These are phyloP conservation scores for Drosophila borborema DNA, from an alignment of 2,888 invertebrate species.

Conservation along the genomic window DNA sequence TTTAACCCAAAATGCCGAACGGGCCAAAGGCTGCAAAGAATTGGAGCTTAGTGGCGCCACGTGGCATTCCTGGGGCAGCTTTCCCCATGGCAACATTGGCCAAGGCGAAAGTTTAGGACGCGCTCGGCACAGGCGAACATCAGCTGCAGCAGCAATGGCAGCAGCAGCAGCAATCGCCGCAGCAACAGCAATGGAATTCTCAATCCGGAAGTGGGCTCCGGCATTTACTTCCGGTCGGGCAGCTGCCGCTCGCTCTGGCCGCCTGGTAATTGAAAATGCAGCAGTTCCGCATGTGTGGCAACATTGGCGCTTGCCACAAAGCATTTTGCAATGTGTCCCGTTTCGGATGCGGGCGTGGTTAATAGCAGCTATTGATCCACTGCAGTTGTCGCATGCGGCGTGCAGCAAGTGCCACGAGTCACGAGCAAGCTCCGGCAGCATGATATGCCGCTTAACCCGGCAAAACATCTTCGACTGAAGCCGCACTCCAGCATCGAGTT, in stretches of 20 bases:
- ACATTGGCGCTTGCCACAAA: constrained; percentile 19
- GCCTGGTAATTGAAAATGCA: constrained; percentile 82
- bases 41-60: constrained; percentile 27
- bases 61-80: constrained; percentile 41
- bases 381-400: constrained; percentile 68
- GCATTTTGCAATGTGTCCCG: background rate
- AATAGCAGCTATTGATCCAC: constrained; percentile 73
- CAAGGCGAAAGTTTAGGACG: constrained; percentile 73
- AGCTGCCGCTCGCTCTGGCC: constrained; percentile 62
- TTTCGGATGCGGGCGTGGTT: constrained; percentile 64
- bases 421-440: constrained; percentile 6
- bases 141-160: constrained; percentile 22
- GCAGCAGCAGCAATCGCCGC: constrained; percentile 9
- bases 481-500: constrained; percentile 20
- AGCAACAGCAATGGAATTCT: constrained; percentile 8
- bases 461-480: constrained; percentile 48
- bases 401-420: constrained; percentile 45
- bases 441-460: constrained; percentile 15
- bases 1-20: constrained; percentile 20
- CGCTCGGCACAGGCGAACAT: constrained; percentile 43
- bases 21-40: constrained; percentile 9
- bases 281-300: constrained; percentile 82
- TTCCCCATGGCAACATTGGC: constrained; percentile 75
- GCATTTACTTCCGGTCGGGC: constrained; percentile 79
- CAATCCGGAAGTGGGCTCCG: constrained; percentile 66